Conservation (phyloP, 2,797 vertebrate species). For the Phoebastria nigripes region DNA sequence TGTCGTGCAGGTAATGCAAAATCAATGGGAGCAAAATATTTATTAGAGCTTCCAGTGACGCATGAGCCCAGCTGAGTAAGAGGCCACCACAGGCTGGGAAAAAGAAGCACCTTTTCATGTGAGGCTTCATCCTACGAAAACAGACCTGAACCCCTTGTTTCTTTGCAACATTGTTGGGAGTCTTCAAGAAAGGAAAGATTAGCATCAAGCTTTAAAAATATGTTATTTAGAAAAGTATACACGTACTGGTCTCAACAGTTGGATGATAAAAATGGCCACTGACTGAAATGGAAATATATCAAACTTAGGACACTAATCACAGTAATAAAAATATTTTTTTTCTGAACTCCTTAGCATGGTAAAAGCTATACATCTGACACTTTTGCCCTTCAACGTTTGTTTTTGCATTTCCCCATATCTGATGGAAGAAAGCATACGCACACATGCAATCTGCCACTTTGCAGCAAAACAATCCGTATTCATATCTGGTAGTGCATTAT, state of each 20-base stretch:
- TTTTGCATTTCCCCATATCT: background rate
- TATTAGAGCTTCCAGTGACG: background rate
- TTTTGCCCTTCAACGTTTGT: background rate
- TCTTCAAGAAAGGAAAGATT: background rate
- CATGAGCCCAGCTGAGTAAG: background rate
- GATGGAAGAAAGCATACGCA: background rate
- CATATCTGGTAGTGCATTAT: background rate
- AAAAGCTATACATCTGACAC: background rate
- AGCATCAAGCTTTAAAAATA: background rate
- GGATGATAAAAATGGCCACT: background rate
- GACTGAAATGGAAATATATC: background rate
- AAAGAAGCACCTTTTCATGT: background rate
- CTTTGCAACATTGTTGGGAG: accelerated
- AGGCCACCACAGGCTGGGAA: background rate
- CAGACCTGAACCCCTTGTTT: background rate
- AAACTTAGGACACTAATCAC: background rate
- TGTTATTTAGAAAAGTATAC: background rate
- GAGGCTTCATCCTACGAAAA: background rate
- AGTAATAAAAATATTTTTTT: background rate
- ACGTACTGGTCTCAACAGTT: background rate
- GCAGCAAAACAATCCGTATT: background rate
- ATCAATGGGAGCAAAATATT: background rate
- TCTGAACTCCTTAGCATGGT: background rate
- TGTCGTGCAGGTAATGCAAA: accelerated
- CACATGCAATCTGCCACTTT: background rate